These are phyloP conservation scores for Odontesthes bonariensis DNA, from an alignment of 2,113 vertebrate genomes.

Conservation along the genomic window DNA sequence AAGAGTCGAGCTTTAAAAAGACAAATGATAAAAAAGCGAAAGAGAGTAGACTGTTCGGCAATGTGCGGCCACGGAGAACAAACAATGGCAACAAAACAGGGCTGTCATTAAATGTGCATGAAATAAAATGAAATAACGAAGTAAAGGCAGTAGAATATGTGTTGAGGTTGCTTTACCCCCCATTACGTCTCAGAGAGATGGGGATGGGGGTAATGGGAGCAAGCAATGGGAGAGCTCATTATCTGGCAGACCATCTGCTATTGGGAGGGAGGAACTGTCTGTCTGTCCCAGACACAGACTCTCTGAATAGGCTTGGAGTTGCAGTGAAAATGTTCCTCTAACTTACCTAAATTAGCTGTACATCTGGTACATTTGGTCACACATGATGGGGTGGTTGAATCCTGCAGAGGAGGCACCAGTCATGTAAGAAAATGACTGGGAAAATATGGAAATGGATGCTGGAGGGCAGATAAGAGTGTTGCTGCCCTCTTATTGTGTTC, in stretches of 20 bases:
- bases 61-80: conserved; percentile 25
- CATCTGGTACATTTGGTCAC: conserved; percentile 52
- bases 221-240: conserved; percentile 89
- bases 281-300: conserved; percentile 68
- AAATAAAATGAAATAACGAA: conserved; percentile 37
- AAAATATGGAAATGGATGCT: not conserved
- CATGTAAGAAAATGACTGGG: no score
- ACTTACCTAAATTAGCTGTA: conserved; percentile 53
- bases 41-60: not conserved
- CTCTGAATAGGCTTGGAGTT: conserved; percentile 65
- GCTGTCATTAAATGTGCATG: conserved; percentile 31
- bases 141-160: conserved; percentile 37
- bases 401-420: no score
- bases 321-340: conserved; percentile 50
- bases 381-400: not conserved
- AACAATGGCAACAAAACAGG: conserved; percentile 20
- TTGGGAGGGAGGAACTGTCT: conserved; percentile 87
- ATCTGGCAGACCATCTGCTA: conserved; percentile 96
- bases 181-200: conserved; percentile 45
- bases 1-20: no score
- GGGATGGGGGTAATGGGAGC: conserved; percentile 80
- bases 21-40: not conserved
- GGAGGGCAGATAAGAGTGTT: no score
- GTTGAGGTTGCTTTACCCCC: conserved; percentile 45
- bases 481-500: no score